Evolutionary conservation across 37 sponge, comb jelly and placozoan species (phyloP), one percentile per base, ranked within the genome.

Genomic region (Geodia barretti): DNA sequence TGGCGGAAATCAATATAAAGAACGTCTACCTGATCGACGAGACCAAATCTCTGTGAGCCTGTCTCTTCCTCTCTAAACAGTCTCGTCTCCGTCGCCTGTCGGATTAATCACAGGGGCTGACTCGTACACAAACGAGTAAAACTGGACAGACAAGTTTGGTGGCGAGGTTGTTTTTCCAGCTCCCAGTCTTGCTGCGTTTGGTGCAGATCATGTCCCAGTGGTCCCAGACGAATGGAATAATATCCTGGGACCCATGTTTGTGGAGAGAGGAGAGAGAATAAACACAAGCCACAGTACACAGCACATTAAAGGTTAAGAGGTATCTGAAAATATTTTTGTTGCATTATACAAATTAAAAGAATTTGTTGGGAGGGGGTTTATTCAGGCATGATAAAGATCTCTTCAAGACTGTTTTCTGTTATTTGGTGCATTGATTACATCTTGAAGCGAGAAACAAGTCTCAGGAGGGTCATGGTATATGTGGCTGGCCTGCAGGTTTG

Each of bases 201-300:
- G 93, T 92, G 30, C 93, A 92, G 54, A 92, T 85, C 7, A 60
- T 82, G 69, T 95, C 95, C 96, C 96, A 96, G 73, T 92, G 74
- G 0, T 90, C 80, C 82, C 84, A 89, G 39, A 96, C 87, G 67
- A 96, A 96, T 14, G 96, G 96, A 23, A 92, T 86, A 32, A 95
- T 87, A 39, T 95, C 96, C 96, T 95, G 54, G 54, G 54, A 47
- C 11, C 54, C 7, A 47, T 7, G 54, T 47, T 17, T 7, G 14
- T 7, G 54, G 54, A 47, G 54, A 47, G 54, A 47, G 54, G 54
- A 47, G 54, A 14, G 54, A 47, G 54, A 14, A 47, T 7, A 47
- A 14, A 47, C 11, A 47, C n/a, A n/a, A n/a, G n/a, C n/a, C n/a
- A n/a, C n/a, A n/a, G n/a, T n/a, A n/a, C n/a, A n/a, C n/a, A n/a